Percentiles rank a stretch among this genome's conserved stretches.
These are phyloP conservation scores for Myiotriccus ornatus DNA, from an alignment of 2,797 vertebrate species.

Conservation along the genomic window DNA sequence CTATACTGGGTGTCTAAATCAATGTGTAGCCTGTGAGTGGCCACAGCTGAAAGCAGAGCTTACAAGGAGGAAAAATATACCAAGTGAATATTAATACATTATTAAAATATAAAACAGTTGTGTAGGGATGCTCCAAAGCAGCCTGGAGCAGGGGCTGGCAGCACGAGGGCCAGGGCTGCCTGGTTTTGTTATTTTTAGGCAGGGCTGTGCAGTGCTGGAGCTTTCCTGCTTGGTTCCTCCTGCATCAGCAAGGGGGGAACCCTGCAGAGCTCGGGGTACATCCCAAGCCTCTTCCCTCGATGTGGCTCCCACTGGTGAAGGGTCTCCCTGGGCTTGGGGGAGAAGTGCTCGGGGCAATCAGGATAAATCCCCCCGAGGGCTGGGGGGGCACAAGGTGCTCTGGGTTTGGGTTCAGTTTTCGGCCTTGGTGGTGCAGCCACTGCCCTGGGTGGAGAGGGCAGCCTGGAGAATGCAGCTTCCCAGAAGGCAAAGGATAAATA, in stretches of 20 bases:
- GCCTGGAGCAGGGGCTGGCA: neutral
- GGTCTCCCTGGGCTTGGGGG: fast-evolving
- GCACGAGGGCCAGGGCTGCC: neutral
- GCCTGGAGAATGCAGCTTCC: neutral
- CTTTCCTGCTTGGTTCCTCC: neutral
- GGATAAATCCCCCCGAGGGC: fast-evolving
- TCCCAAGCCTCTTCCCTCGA: fast-evolving
- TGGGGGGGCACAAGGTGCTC: neutral
- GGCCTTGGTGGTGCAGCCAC: neutral
- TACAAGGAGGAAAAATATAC: neutral
- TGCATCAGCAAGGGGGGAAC: neutral
- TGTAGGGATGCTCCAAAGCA: neutral
- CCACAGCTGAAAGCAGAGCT: neutral
- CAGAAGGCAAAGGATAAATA: neutral
- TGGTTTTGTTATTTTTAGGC: neutral
- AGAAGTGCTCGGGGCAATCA: fast-evolving
- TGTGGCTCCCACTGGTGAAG: neutral
- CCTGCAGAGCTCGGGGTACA: fast-evolving
- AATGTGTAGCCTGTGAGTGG: neutral
- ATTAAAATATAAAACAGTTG: neutral
- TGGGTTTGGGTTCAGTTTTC: neutral
- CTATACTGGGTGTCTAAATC: neutral
- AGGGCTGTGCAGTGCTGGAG: neutral
- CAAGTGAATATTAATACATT: neutral
- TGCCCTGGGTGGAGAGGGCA: neutral